Evolutionary conservation across 2,888 invertebrate species (phyloP), one percentile per base, ranked within the genome.

Genomic region (Marronus borbonicus): DNA sequence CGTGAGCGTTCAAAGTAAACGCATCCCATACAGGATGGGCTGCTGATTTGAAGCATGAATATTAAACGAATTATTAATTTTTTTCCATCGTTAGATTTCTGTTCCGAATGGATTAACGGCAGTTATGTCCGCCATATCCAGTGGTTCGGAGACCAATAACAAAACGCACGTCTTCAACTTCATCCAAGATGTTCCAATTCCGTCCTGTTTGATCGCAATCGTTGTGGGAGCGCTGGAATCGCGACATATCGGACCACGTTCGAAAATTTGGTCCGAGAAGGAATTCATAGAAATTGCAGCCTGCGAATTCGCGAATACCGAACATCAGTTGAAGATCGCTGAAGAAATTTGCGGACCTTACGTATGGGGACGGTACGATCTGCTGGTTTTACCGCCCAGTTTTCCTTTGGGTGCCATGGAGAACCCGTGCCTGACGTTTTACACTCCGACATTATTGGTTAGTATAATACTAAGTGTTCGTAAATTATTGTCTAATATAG

Each of bases 371-470:
- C 92, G 93, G 82, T 98, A 98, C 88, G 98, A 98, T 88, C 86
- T 96, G 78, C 89, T 98, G 52, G 95, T 98, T 55, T 91, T 98
- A 85, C 98, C 98, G 0, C 97, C 98, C 0, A 95, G 95, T 81
- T 98, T 98, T 90, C 97, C 98, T 0, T 98, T 93, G 86, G 98
- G 98, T 0, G 98, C 98, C 24, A 98, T 98, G 98, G 98, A 98
- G 89, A 98, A 98, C 90, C 98, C 98, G 0, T 98, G 98, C 86
- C 89, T 98, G 69, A 98, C 98, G 0, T 98, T 98, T 89, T 94
- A 98, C 2, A 98, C 98, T 0, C 98, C 98, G 3, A 98, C 98
- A 0, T 86, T 98, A 69, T 89, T 98, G 90, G 95, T 95, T 87
- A 90, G 90, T 86, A 49, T 76, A 24, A 31, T 31, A 31, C 31